Evolutionary conservation across 2,888 invertebrate genomes (phyloP).

Genomic region (Acronicta alni): DNA sequence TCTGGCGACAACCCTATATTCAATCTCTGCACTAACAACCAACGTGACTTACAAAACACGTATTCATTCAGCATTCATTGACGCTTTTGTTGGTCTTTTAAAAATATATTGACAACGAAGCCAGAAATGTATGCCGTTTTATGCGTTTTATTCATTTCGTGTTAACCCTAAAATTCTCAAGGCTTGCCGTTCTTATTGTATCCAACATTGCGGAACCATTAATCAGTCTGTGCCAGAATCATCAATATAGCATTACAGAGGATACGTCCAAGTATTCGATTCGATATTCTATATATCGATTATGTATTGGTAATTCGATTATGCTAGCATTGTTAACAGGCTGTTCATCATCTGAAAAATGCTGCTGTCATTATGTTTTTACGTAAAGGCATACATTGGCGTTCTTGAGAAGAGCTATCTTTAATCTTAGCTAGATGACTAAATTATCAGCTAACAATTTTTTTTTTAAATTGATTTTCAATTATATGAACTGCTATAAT

Average conservation of each 20-base stretch:
- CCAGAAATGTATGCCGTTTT: slow-evolving; percentile 60
- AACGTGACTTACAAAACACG: slow-evolving; percentile 9
- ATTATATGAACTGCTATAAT: too few species aligned
- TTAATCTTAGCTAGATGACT: too few species aligned
- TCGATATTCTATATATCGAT: slow-evolving; percentile 84
- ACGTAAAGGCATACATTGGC: slow-evolving; percentile 42
- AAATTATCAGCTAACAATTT: too few species aligned
- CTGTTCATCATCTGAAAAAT: slow-evolving; percentile 82
- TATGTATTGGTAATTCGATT: slow-evolving; percentile 86
- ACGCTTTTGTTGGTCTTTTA: not conserved
- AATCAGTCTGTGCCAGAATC: slow-evolving; percentile 88
- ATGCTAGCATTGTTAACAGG: slow-evolving; percentile 77
- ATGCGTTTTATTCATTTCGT: slow-evolving; percentile 27
- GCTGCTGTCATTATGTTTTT: slow-evolving; percentile 72
- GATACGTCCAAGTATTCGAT: slow-evolving; percentile 86
- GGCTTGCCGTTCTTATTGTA: slow-evolving; percentile 79
- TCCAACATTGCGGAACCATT: slow-evolving; percentile 82
- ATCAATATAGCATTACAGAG: slow-evolving; percentile 87
- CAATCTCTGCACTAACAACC: slow-evolving; percentile 57
- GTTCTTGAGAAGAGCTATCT: slow-evolving; percentile 19
- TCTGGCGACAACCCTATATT: slow-evolving; percentile 86
- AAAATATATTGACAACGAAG: slow-evolving; percentile 7
- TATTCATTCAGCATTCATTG: slow-evolving; percentile 53
- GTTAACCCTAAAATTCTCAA: slow-evolving; percentile 67
- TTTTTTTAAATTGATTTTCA: too few species aligned